Evolutionary conservation across 2,888 invertebrate genomes (phyloP), one percentile per base, ranked within the genome.

Genomic region (Drosophila aldrichi): DNA sequence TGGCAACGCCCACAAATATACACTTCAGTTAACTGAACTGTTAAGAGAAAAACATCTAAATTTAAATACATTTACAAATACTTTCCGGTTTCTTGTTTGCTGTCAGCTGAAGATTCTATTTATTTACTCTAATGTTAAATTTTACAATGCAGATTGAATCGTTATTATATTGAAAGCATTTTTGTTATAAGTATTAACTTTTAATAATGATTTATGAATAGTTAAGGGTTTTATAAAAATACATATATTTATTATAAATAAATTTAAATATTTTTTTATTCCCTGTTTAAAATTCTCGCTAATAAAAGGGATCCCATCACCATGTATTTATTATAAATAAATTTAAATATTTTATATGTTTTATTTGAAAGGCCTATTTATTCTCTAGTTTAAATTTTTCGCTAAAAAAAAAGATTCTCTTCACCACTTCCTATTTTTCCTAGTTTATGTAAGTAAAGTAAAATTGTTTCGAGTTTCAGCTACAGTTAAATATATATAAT

Each of bases 1-100:
- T 56, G 43, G 56, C 56, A 43, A 56, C 56, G 43, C 56, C 32
- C 48, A 32, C 6, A 49, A 14, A 18, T 34, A 8, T 20, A 32
- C 14, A 34, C 18, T 12, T 3, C 20, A 20, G 34, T 22, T n/a
- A 18, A 18, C 12, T 6, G 20, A 8, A 14, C 16, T 46, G 49
- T 8, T 12, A 34, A 2, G 25, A 25, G 4, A 3, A 14, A 34
- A 8, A 20, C 34, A 8, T 34, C 20, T 34, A 51, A 51, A 34
- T 32, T 32, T n/a, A n/a, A n/a, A n/a, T n/a, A 32, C 14, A 3
- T 49, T 5, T 3, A n/a, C n/a, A 46, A 9, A 14, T 44, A 44
- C 3, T 16, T 12, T 29, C 10, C 48, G 8, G 46, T 1, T 8
- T 25, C 16, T 5, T n/a, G 16, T 7, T 38, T 16, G 0, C n/a